Conservation (phyloP, 2,888 invertebrate genomes). For the Monochamus alternatus region DNA sequence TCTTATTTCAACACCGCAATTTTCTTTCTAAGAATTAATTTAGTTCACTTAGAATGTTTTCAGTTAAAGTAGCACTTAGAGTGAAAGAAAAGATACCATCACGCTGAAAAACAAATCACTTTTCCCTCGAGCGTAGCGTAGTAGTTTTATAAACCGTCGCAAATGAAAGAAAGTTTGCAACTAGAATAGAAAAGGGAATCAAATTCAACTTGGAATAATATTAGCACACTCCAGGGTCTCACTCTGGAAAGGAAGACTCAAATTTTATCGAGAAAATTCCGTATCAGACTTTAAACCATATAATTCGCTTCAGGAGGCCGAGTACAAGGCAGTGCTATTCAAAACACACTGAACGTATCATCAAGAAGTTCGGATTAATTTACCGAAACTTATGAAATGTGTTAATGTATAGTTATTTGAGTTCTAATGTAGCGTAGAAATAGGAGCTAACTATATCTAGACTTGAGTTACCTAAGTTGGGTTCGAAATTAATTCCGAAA, state of each 20-base stretch:
- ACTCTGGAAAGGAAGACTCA: not conserved
- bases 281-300: not conserved
- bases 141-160: not conserved
- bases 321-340: not conserved
- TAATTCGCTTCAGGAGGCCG: not conserved
- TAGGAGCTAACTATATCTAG: no score
- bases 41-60: no score
- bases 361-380: not conserved
- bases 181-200: conserved; percentile 4
- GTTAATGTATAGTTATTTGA: not conserved
- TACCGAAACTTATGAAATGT: not conserved
- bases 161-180: conserved; percentile 4
- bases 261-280: conserved; percentile 1
- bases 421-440: no score
- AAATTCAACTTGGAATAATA: conserved; percentile 6
- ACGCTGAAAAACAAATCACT: no score
- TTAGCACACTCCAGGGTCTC: not conserved
- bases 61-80: no score
- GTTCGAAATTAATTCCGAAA: no score
- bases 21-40: no score
- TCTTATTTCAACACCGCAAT: no score
- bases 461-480: no score
- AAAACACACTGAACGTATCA: not conserved
- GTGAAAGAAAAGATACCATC: no score
- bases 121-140: not conserved